Percentiles rank a stretch among this genome's conserved stretches.
Conservation (phyloP, 2,888 invertebrate species). For the Phasia obesa region DNA sequence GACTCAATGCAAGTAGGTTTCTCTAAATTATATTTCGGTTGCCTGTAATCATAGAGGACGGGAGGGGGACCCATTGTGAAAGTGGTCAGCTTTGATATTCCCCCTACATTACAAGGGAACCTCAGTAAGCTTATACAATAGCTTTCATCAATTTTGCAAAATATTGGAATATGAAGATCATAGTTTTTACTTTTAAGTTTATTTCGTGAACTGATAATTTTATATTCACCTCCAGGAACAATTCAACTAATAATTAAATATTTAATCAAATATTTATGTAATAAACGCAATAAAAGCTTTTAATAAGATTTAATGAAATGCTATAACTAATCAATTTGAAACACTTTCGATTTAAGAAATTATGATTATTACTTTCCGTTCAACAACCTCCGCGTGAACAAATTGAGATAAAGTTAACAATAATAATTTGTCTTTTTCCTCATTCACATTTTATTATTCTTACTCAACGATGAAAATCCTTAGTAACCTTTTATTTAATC, state of each 20-base stretch:
- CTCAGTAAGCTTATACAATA: no score
- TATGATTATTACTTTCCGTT: background rate
- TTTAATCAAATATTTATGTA: background rate
- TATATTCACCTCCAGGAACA: no score
- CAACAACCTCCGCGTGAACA: background rate
- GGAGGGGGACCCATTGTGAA: no score
- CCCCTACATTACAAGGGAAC: no score
- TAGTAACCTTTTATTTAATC: background rate
- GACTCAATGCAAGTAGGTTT: no score
- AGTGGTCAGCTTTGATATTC: no score
- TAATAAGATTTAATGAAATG: background rate
- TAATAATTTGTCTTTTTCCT: conserved; percentile 12
- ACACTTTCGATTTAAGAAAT: conserved; percentile 4
- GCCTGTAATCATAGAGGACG: no score
- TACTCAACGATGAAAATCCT: conserved; percentile 1
- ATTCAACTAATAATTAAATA: background rate
- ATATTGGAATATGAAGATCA: no score
- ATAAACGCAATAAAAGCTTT: background rate
- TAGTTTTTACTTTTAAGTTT: no score
- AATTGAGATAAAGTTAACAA: conserved; percentile 2
- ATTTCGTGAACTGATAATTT: no score
- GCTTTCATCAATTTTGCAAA: no score
- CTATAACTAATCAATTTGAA: background rate
- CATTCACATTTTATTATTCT: conserved; percentile 11
- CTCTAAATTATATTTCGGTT: no score